Conservation (phyloP, 2,113 vertebrate species). For the Ibidorhyncha struthersii region DNA sequence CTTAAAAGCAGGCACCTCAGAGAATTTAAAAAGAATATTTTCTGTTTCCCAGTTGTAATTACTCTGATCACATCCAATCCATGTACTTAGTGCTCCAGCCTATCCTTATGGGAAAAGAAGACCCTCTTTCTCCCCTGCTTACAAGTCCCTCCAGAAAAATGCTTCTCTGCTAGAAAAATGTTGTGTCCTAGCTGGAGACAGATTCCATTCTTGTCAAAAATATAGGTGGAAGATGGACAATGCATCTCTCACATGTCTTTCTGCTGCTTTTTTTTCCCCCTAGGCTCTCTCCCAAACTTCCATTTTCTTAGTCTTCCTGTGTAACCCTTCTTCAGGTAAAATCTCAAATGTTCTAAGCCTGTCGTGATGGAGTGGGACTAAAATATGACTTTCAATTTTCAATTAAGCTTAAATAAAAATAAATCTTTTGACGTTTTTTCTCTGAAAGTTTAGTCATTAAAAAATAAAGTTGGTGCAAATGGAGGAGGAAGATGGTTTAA, state of each 20-base stretch:
- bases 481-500: neutral
- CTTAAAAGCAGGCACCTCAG: neutral
- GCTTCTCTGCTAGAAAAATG: neutral
- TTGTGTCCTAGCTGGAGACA: neutral
- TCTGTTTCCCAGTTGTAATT: neutral
- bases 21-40: neutral
- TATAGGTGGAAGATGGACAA: neutral
- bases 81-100: neutral
- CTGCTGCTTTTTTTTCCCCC: neutral
- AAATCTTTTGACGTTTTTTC: neutral
- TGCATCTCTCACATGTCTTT: accelerated
- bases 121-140: neutral
- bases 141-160: neutral
- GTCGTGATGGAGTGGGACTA: neutral
- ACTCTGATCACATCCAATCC: neutral
- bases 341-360: neutral
- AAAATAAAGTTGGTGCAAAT: neutral
- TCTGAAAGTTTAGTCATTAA: neutral
- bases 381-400: neutral
- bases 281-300: neutral
- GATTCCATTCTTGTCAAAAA: neutral
- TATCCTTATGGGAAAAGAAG: neutral
- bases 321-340: neutral
- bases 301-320: neutral
- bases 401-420: neutral